Conservation (phyloP, 2,888 invertebrate genomes). For the Aethes cnicana region DNA sequence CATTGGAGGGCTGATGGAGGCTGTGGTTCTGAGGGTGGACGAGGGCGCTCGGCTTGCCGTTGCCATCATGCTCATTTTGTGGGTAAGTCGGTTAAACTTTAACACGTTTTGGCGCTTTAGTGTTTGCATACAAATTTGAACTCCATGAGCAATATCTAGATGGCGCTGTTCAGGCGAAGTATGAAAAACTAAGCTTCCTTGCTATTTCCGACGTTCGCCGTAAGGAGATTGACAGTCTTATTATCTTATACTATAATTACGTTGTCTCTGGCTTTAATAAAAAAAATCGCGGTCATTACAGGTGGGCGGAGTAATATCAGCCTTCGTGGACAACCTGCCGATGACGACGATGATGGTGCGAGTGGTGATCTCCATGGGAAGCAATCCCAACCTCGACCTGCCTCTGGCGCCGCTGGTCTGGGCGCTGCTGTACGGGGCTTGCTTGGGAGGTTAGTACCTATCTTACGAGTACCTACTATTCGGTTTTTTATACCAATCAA, state of each 20-base stretch:
- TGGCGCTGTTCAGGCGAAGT: too few relatives aligned
- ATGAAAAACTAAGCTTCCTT: too few relatives aligned
- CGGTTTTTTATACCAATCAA: too few relatives aligned
- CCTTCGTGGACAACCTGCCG: slow-evolving; percentile 94
- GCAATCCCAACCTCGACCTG: slow-evolving; percentile 85
- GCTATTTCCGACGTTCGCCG: too few relatives aligned
- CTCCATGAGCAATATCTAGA: too few relatives aligned
- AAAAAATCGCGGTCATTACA: slow-evolving; percentile 47
- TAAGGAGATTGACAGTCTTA: too few relatives aligned
- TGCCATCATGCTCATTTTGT: slow-evolving; percentile 88
- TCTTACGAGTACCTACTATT: neutral
- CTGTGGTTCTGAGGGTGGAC: slow-evolving; percentile 83
- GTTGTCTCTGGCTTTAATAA: neutral
- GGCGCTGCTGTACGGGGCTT: slow-evolving; percentile 92
- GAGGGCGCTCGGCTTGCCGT: slow-evolving; percentile 85
- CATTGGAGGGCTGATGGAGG: slow-evolving; percentile 87
- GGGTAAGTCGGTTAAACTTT: too few relatives aligned
- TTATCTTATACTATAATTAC: neutral
- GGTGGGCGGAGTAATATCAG: slow-evolving; percentile 91
- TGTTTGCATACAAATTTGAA: too few relatives aligned
- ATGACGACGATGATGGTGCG: slow-evolving; percentile 94
- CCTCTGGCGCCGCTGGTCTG: slow-evolving; percentile 90
- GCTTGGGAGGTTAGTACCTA: slow-evolving; percentile 87
- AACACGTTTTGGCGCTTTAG: too few relatives aligned
- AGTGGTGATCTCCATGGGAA: slow-evolving; percentile 86